A percentile compares a stretch with the other conserved stretches of the same genome.
These are phyloP conservation scores for Tipula vernalis DNA, from an alignment of 2,888 invertebrate genomes.

Conservation along the genomic window DNA sequence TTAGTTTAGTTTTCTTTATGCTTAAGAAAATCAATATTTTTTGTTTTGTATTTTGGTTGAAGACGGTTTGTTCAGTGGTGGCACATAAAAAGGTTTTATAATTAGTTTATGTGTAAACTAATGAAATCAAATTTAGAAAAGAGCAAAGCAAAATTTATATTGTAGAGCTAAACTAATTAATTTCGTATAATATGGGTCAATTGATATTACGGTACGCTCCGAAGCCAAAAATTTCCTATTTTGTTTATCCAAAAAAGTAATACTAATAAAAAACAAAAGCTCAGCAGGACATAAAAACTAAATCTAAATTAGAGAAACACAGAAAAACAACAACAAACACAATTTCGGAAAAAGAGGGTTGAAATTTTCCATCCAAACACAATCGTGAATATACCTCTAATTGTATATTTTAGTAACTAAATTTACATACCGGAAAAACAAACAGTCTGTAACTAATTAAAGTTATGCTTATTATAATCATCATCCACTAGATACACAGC, in stretches of 20 bases:
- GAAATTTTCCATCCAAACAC: background rate
- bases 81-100: background rate
- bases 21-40: background rate
- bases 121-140: background rate
- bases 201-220: background rate
- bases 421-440: conserved; percentile 19
- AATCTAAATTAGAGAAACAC: background rate
- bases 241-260: background rate
- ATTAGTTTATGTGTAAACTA: background rate
- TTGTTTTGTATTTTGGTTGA: background rate
- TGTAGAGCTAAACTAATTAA: background rate
- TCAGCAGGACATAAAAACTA: background rate
- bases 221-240: background rate
- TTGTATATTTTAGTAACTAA: conserved; percentile 10
- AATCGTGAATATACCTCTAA: background rate
- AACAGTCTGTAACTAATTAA: conserved; percentile 20
- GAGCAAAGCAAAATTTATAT: background rate
- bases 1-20: background rate
- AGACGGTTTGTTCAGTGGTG: background rate
- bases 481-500: background rate
- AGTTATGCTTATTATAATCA: conserved; percentile 14
- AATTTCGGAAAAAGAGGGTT: background rate
- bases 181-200: background rate
- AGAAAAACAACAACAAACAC: background rate
- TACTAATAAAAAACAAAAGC: background rate